Evolutionary conservation across 2,113 vertebrate genomes (phyloP), one percentile per base, ranked within the genome.

Genomic region (Odobenus rosmarus): DNA sequence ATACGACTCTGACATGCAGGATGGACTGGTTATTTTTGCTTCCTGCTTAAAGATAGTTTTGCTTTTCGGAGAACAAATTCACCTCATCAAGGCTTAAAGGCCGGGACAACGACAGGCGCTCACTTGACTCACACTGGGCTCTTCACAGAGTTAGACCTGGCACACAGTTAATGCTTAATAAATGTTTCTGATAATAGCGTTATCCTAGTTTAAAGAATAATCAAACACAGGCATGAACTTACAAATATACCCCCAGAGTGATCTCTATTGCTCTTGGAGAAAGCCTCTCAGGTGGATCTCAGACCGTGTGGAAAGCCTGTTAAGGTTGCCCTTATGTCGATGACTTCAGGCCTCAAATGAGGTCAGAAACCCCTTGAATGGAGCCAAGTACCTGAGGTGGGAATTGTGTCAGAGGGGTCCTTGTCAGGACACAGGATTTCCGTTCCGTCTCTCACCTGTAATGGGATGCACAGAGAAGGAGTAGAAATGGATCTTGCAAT

Each of bases 381-480:
- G 67, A 80, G 61, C 21, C 8, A 1, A 3, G 0, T 98, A 99
- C 99, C 99, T 98, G 99, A 99, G 23, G 94, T 95, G 0, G 99
- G 99, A 96, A 98, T 11, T 0, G 46, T 11, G 16, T 97, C 4
- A 1, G 99, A 99, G 3, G 99, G 98, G 3, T 0, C 0, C 69
- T 5, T 94, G 61, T 98, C 96, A 23, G 55, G 23, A 85, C 99
- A 99, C 33, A 57, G 51, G 96, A 99, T 1, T 79, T 81, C 92
- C 10, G 91, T 57, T 21, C 97, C 98, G 0, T 98, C 19, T 97
- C 33, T 97, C 64, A 64, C 53, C 99, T 99, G 96, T n/a, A 97
- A 97, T 91, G 49, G 93, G 64, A 97, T 46, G 87, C 3, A 74
- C 3, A 24, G 13, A 91, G 89, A 93, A 90, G n/a, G 39, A 93